Evolutionary conservation across 2,888 invertebrate species (phyloP).

Genomic region (Dasypolia templi): DNA sequence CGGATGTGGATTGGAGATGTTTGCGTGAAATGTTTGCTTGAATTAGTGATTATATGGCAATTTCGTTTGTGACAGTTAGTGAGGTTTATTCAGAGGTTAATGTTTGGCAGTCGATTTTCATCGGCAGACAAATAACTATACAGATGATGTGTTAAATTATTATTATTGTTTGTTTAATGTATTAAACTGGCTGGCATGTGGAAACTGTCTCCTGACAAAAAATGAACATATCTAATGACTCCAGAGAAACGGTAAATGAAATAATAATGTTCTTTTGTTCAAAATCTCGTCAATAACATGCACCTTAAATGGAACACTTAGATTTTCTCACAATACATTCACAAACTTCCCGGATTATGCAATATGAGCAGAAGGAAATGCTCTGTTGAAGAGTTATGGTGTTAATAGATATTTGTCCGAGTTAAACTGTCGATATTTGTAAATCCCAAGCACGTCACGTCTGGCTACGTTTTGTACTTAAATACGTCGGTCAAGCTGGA

Average conservation of each 20-base stretch:
- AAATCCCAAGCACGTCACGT: conserved; percentile 45
- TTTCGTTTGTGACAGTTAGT: neutral
- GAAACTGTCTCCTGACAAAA: neutral
- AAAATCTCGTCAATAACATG: neutral
- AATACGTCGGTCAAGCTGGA: conserved; percentile 52
- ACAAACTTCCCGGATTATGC: conserved; percentile 47
- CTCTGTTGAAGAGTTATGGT: conserved; percentile 41
- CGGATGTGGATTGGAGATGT: conserved; percentile 44
- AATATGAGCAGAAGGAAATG: conserved; percentile 53
- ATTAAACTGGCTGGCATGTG: neutral
- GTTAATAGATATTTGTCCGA: conserved; percentile 57
- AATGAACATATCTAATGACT: neutral
- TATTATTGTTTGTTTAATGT: neutral
- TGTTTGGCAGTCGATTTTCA: neutral
- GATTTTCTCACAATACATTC: conserved; percentile 11
- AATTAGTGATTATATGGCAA: neutral
- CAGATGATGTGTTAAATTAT: no score
- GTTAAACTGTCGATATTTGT: conserved; percentile 54
- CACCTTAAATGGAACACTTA: conserved; percentile 7
- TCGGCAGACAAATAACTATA: neutral
- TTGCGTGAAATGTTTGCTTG: conserved; percentile 22
- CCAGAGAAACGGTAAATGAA: neutral
- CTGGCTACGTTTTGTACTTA: conserved; percentile 47
- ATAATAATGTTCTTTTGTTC: no score
- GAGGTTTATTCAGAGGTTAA: neutral